Base-by-base conservation (phyloP, 2,797 vertebrate genomes). In the Chelmon rostratus region DNA sequence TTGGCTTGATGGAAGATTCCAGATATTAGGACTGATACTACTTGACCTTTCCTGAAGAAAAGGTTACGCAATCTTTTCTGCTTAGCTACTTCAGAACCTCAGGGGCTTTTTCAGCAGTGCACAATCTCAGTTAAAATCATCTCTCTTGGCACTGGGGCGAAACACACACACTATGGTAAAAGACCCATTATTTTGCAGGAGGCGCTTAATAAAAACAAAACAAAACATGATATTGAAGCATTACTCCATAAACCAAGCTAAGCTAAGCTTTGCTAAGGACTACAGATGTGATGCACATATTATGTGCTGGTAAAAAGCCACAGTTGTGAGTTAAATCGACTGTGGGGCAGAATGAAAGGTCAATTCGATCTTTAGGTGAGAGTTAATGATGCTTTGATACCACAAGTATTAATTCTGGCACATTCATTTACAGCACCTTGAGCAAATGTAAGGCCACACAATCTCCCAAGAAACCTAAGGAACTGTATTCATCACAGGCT, bases 11-110 rank as follows among this genome's bases (percentile, higher is more conserved):
- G 71, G 25, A 81, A 82, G 52, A 77, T 66, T 57, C 5, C 38
- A 78, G 67, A 78, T 84, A 84, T 84, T 56, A 52, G 54, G 25
- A 59, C 62, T 54, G 61, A 81, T 76, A n/a, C 62, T 63, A 53
- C 54, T 86, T 84, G 82, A 86, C 84, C 84, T 88, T 79, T 81
- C 18, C 23, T 19, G 18, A 77, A 71, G 3, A 4, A 64, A 65
- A 72, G 25, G 12, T 47, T 31, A 35, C 21, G 31, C 23, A 49
- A 72, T 74, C 25, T 62, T 44, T 71, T 56, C 61, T 54, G 50
- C 50, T 68, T 28, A 19, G 64, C 35, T 52, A 40, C 54, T 73
- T 68, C 44, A 46, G 11, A 70, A 66, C 49, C 58, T 28, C 2
- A 11, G 50, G 56, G 37, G 38, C 23, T 21, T 31, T 25, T 57